A percentile compares a stretch with the other conserved stretches of the same genome.
Evolutionary conservation across 2,888 invertebrate genomes (phyloP).

Genomic region (Phragmatobia fuliginosa): DNA sequence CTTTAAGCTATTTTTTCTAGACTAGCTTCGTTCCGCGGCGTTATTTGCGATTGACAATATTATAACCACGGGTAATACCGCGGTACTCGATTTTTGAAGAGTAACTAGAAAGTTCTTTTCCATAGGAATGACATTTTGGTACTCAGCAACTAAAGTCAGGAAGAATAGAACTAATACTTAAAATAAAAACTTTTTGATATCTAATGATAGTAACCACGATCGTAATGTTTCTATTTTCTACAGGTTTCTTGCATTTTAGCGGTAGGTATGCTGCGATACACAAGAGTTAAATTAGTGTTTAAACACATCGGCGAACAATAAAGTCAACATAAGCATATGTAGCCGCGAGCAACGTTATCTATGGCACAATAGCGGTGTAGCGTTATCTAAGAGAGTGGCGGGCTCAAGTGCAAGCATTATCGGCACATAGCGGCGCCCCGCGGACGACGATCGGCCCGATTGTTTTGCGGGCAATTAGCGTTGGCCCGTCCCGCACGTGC

Average conservation of each 20-base stretch:
- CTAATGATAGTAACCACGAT: no score
- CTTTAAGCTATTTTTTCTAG: no score
- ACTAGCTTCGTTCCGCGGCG: no score
- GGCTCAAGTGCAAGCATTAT: slow-evolving; percentile 62
- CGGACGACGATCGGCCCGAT: slow-evolving; percentile 72
- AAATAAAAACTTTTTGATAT: no score
- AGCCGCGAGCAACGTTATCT: slow-evolving; percentile 48
- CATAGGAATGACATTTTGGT: no score
- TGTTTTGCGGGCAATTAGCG: slow-evolving; percentile 86
- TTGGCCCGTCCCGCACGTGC: slow-evolving; percentile 74
- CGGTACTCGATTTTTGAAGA: no score
- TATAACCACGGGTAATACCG: no score
- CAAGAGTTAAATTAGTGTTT: slow-evolving; percentile 6
- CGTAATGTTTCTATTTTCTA: no score
- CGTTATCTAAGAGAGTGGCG: slow-evolving; percentile 66
- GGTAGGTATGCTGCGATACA: slow-evolving; percentile 2
- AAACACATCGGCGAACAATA: slow-evolving; percentile 43
- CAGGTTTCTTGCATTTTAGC: slow-evolving; percentile 9
- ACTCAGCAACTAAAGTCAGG: no score
- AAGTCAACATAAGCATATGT: slow-evolving; percentile 19
- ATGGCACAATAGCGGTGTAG: slow-evolving; percentile 56
- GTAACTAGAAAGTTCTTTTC: no score
- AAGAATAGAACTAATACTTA: no score
- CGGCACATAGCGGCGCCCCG: slow-evolving; percentile 48
- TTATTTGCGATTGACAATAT: no score